Evolutionary conservation across 1,140 invertebrate genomes (phyloP), one percentile per base, ranked within the genome.

Genomic region (Leptopilina boulardi): DNA sequence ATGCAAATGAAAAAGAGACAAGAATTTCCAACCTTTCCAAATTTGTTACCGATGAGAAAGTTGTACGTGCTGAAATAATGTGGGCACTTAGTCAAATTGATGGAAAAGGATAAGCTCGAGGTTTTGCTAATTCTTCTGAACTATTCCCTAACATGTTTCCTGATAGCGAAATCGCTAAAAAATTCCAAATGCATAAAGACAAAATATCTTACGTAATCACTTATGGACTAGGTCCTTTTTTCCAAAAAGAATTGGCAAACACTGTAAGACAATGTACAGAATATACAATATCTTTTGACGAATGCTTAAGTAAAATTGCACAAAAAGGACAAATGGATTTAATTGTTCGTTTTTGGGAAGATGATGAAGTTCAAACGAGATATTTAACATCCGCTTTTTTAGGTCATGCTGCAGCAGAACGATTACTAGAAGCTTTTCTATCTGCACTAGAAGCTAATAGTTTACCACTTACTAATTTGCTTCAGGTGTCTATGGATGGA

Each of bases 321-420:
- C 34, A 71, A 18, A 71, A 71, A 71, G 70, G 30, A 18, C 66
- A 71, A 19, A 71, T 71, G 70, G 70, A 71, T 34, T 15, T 71
- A 18, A 71, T 71, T 1, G 15, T 42, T 9, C 30, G 70, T 2
- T 71, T 71, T 71, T 71, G 70, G 70, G n/a, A 19, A 41, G 8
- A 38, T 23, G 11, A 71, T 10, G 30, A 41, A 41, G 34, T 34
- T 71, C 18, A 71, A 2, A 70, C 30, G 3, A 30, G 34, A 38
- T 71, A 41, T 18, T 41, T 71, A 2, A 41, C 34, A 0, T 71
- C 70, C 15, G 30, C 1, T 11, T 71, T 71, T n/a, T 71, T 71
- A 38, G 18, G n/a, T n/a, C 30, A 34, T 5, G 70, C 38, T 4
- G 18, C 70, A 11, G 26, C 30, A 9, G 15, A 19, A 5, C 6